phyloP scores from a whole-genome alignment of 2,113 vertebrate species.

The Pedionomus torquatus region DNA sequence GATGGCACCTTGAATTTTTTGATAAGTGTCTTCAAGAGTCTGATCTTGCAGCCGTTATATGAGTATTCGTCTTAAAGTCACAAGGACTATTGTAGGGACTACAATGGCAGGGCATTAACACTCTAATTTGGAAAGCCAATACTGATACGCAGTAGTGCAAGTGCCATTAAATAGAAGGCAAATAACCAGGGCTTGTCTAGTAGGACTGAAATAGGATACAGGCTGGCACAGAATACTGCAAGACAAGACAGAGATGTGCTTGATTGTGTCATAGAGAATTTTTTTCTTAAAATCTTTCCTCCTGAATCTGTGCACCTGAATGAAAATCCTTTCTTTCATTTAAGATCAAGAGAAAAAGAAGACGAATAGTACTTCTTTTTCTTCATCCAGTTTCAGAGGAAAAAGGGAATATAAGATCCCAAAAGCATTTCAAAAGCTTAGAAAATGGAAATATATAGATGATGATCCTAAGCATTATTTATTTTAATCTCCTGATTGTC shows the following conservation, averaged over 20 bases:
- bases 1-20: background rate
- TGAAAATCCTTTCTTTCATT: background rate
- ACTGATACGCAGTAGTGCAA: rapidly evolving
- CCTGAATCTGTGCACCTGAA: background rate
- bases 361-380: background rate
- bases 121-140: background rate
- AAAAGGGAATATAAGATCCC: background rate
- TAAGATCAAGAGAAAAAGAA: background rate
- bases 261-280: background rate
- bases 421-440: background rate
- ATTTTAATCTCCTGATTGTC: background rate
- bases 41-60: background rate
- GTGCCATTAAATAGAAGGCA: background rate
- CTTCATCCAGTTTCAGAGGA: background rate
- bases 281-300: background rate
- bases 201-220: background rate
- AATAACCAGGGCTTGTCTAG: background rate
- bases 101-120: background rate
- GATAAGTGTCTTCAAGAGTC: background rate
- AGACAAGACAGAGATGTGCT: background rate
- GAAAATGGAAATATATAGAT: background rate
- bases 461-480: background rate
- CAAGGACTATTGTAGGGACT: background rate
- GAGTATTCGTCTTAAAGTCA: background rate
- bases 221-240: background rate